Base-by-base conservation (phyloP, 2,113 vertebrate species). In the Percina caprodes region DNA sequence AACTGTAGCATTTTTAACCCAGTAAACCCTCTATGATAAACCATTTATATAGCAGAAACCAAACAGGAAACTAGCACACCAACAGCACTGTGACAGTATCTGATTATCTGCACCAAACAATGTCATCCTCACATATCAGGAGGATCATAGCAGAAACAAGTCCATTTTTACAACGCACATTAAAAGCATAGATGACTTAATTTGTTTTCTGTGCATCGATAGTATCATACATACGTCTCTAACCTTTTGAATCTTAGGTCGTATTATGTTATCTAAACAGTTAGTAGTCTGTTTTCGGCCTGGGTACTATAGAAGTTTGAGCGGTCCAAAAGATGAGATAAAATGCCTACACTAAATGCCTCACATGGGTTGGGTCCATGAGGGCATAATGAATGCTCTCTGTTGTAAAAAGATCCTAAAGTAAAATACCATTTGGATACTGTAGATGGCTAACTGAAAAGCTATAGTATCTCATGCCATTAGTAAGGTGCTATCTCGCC, bases 331-430 rank as follows among this genome's bases (percentile, higher is more conserved):
- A 48, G 16, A 51, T 59, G 9, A 56, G 55, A 24, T 67, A 55
- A 48, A 74, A 59, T 67, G 10, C 13, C 21, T 3, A 26, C 1
- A 6, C 26, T 33, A 54, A 79, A 76, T 65, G 24, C 54, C 51
- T 80, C 7, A 19, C 14, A 15, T 58, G 58, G 71, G 58, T 72
- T 65, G 19, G 79, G 65, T 80, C 13, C 52, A 19, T 79, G 65
- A 46, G 21, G 33, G 10, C 3, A 4, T n/a, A 3, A 21, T 14
- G 2, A 71, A 66, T 35, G 45, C 8, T 11, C 4, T 23, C 42
- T 39, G 42, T n/a, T n/a, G 26, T 65, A 19, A 49, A 13, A 12
- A 52, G 6, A 42, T 49, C 21, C 8, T 23, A 13, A 46, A n/a
- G 52, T 52, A 13, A 46, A 52, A 55, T 7, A 18, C 5, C 1